Conservation (phyloP, 2,113 vertebrate species). For the Chloebia gouldiae region DNA sequence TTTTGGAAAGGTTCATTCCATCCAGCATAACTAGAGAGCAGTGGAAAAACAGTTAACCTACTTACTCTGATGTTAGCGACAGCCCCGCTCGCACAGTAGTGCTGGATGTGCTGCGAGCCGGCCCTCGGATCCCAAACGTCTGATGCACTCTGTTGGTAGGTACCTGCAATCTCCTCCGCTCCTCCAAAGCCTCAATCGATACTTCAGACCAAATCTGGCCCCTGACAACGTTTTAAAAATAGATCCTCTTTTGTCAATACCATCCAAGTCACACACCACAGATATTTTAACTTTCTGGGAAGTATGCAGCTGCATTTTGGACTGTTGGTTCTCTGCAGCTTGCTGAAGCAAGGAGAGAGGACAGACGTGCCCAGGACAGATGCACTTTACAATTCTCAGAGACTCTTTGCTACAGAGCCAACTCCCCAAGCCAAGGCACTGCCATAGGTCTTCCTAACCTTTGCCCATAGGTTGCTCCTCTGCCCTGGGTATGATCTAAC, state of each 20-base stretch:
- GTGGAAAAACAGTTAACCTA: slow-evolving; percentile 79
- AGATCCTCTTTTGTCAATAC: neutral
- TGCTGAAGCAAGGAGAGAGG: neutral
- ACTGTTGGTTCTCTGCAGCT: neutral
- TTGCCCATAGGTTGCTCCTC: neutral
- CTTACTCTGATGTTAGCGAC: slow-evolving; percentile 69
- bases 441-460: neutral
- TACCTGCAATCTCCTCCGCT: slow-evolving; percentile 39
- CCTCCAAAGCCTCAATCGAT: neutral
- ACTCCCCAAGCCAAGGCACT: neutral
- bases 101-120: neutral
- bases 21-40: slow-evolving; percentile 71
- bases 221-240: neutral
- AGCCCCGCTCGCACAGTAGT: slow-evolving; percentile 45
- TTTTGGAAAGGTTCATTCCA: slow-evolving; percentile 55
- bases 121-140: slow-evolving; percentile 57
- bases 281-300: neutral
- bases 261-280: neutral
- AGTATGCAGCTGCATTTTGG: neutral
- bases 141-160: slow-evolving; percentile 64
- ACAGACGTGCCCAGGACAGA: neutral
- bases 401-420: neutral
- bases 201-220: neutral
- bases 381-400: neutral
- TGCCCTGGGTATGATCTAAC: neutral